Conservation (phyloP, 2,888 invertebrate genomes). For the Aphidius colemani region DNA sequence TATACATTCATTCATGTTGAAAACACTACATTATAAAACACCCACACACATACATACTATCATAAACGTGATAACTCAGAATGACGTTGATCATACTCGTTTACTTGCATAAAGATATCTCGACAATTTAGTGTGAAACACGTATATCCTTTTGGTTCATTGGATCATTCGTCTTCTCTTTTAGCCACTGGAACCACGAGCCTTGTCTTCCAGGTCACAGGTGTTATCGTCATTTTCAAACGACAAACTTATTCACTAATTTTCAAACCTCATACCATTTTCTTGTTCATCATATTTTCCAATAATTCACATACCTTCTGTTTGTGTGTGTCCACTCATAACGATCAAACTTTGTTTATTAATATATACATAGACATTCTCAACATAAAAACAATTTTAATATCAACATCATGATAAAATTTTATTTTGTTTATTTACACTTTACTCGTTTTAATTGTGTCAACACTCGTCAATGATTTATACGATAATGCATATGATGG, state of each 20-base stretch:
- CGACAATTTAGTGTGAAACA: conserved; percentile 12
- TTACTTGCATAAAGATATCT: conserved; percentile 16
- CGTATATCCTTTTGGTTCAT: neutral
- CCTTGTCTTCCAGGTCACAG: conserved; percentile 1
- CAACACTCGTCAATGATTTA: neutral
- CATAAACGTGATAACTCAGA: conserved; percentile 19
- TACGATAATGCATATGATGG: no score
- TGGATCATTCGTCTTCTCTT: no score
- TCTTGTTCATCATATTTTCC: no score
- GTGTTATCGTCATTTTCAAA: conserved; percentile 1
- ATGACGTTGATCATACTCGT: conserved; percentile 13
- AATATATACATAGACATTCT: neutral
- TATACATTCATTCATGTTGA: conserved; percentile 19
- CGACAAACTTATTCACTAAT: no score
- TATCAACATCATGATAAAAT: neutral
- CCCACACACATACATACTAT: neutral
- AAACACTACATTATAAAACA: neutral
- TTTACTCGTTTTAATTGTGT: neutral
- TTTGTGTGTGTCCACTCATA: neutral
- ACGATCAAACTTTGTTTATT: conserved; percentile 2
- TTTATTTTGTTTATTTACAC: no score
- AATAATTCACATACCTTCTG: no score
- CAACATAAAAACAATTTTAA: no score
- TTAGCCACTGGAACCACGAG: no score
- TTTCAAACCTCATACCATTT: no score